These are phyloP conservation scores for Mastomys natalensis DNA, from an alignment of 2,113 vertebrate species.

Conservation along the genomic window DNA sequence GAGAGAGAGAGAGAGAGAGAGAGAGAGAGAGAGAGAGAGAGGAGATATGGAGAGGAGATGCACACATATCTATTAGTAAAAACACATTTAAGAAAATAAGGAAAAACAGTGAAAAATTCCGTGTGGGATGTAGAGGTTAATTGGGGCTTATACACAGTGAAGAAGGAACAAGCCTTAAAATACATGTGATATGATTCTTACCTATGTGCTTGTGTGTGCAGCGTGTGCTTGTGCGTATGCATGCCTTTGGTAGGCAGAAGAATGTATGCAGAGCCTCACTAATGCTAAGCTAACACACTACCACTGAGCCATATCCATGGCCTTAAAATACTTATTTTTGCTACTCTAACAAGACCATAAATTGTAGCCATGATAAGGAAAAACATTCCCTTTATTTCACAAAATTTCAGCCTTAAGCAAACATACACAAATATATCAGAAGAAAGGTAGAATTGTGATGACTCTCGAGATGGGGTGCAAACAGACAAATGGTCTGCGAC, in stretches of 20 bases:
- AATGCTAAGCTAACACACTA: background rate
- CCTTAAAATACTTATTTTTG: background rate
- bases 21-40: background rate
- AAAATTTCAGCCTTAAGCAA: background rate
- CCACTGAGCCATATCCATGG: background rate
- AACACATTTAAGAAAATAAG: background rate
- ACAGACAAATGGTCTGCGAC: no score
- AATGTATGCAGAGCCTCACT: background rate
- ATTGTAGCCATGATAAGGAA: background rate
- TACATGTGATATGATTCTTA: no score
- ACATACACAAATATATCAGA: fast-evolving
- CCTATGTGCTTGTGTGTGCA: background rate
- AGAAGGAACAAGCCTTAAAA: background rate
- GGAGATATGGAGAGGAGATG: no score
- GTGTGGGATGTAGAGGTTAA: no score
- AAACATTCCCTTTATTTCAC: background rate
- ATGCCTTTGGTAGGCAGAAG: background rate
- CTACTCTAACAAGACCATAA: background rate
- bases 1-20: no score
- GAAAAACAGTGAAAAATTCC: background rate
- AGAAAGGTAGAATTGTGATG: background rate
- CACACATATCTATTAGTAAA: background rate
- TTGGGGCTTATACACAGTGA: no score
- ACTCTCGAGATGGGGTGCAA: fast-evolving
- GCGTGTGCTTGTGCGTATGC: background rate